Conservation (phyloP, 1,140 invertebrate species). For the Acromyrmex charruanus region DNA sequence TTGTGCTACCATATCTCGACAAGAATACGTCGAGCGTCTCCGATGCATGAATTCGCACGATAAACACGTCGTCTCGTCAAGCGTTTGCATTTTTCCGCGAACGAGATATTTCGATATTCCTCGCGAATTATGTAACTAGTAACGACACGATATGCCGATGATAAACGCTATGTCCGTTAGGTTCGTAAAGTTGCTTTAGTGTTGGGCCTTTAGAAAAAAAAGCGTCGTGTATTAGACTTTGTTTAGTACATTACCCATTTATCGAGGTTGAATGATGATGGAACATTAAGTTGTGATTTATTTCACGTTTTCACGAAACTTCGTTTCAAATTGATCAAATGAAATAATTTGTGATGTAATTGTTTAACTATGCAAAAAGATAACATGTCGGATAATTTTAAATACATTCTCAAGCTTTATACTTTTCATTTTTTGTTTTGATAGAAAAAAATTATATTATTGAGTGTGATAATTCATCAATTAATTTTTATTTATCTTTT, state of each 20-base stretch:
- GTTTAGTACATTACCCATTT: neutral
- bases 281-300: neutral
- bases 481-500: neutral
- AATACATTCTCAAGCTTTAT: neutral
- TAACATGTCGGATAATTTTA: neutral
- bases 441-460: neutral
- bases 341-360: neutral
- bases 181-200: constrained; percentile 57
- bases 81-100: neutral
- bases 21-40: neutral
- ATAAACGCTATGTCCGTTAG: constrained; percentile 47
- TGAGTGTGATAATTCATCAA: neutral
- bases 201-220: neutral
- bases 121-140: constrained; percentile 69
- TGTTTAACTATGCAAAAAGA: neutral
- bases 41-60: neutral
- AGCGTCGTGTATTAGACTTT: neutral
- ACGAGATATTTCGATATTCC: neutral
- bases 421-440: neutral
- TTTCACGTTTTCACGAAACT: neutral
- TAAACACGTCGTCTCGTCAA: neutral
- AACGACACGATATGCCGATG: constrained; percentile 49
- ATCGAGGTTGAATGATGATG: neutral
- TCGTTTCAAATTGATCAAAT: neutral
- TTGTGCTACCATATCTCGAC: constrained; percentile 1